Evolutionary conservation across 2,113 vertebrate genomes (phyloP), one percentile per base, ranked within the genome.

Genomic region (Ptilonorhynchus violaceus): DNA sequence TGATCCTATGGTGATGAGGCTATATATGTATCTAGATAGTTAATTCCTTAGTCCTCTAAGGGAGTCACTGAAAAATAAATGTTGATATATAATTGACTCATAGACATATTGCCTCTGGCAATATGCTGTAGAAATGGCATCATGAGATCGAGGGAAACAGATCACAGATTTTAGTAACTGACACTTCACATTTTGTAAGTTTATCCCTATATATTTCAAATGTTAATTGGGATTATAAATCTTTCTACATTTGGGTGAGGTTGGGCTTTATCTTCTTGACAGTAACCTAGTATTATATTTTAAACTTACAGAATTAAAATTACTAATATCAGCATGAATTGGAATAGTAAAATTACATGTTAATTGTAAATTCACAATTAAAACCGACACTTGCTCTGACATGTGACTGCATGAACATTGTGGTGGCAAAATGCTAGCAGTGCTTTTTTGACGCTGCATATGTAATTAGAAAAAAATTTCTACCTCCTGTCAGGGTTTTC

Each of bases 341-440:
- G 52, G 41, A 96, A 89, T 79, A 94, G 87, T 89, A 95, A 96
- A 96, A 95, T 94, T 96, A 35, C 46, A 94, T 95, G 96, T 89
- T 97, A 97, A 97, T 97, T 97, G 94, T 95, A 98, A 97, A 97
- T 96, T 97, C 83, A 92, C 55, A 76, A 83, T 97, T 97, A 96
- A 94, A 97, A 82, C 46, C 2, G 56, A 93, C 95, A 97, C 94
- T 96, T 96, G 88, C 89, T 96, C 81, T 97, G 96, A 97, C 95
- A 96, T 74, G 93, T 94, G 94, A 96, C 90, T 97, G 60, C 89
- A 70, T 58, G 92, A 97, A 73, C 64, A 88, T 63, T 62, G 87
- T 80, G 85, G 93, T 96, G 95, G 90, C 84, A 95, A 97, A 96
- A 92, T 94, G 89, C 85, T 95, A 96, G 94, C 93, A 97, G 94